phyloP scores from a whole-genome alignment of 2,888 invertebrate species.

The Drosophila emarginata region DNA sequence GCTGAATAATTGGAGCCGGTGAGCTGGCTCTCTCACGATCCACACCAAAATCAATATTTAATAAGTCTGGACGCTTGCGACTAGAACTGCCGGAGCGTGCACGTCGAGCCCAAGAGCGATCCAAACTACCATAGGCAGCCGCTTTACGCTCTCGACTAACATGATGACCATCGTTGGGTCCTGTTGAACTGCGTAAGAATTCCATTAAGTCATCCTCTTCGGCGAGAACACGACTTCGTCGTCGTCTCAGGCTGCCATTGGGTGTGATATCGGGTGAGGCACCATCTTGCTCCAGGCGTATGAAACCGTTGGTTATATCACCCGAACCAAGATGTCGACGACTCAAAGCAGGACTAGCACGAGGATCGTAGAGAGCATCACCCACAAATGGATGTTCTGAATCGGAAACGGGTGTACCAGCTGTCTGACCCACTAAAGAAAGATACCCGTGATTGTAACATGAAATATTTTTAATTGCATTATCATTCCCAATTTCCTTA shows the following conservation, averaged over 20 bases:
- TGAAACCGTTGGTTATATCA: constrained; percentile 72
- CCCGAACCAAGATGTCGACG: constrained; percentile 87
- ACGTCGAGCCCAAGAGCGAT: constrained; percentile 94
- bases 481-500: constrained; percentile 77
- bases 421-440: constrained; percentile 84
- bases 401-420: constrained; percentile 89
- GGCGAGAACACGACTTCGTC: constrained; percentile 90
- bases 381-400: constrained; percentile 88
- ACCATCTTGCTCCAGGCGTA: constrained; percentile 77
- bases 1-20: constrained; percentile 84
- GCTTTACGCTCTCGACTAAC: constrained; percentile 87
- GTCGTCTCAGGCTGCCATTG: constrained; percentile 91
- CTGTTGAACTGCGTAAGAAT: constrained; percentile 90
- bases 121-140: constrained; percentile 89
- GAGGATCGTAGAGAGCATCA: constrained; percentile 90
- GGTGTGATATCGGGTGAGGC: constrained; percentile 90
- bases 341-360: constrained; percentile 87
- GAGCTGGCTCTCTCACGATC: constrained; percentile 89
- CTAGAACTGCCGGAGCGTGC: constrained; percentile 87
- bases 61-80: constrained; percentile 90
- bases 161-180: constrained; percentile 86
- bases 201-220: constrained; percentile 95
- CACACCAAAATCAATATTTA: constrained; percentile 88
- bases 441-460: no score
- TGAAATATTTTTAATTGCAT: not conserved